Base-by-base conservation (phyloP, 1,140 invertebrate species). In the Dendrolimus punctatus region DNA sequence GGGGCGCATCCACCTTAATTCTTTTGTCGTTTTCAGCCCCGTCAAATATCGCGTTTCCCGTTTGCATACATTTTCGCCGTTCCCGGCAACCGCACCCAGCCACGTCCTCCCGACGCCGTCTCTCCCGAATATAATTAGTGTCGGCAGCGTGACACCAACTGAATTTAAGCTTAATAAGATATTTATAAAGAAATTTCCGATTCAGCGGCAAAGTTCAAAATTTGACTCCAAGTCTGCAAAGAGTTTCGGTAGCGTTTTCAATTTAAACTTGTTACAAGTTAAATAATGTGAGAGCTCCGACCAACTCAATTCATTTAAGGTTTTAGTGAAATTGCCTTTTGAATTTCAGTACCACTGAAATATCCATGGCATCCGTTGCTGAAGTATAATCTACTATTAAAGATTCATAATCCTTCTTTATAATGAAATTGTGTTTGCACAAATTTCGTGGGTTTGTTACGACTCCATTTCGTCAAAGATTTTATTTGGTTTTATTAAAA, bases 181-280 rank as follows among this genome's bases (percentile, higher is more conserved):
- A 86, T 86, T 86, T 86, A 86, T 86, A 83, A 83, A 84, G 82
- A 81, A 82, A 81, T 84, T 80, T 86, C 80, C 76, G 70, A 86
- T 85, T 85, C 82, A 84, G 73, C 75, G 67, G 76, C 79, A 81
- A 84, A 86, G 79, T 86, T 84, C 79, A 84, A 78, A 84, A 81
- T 84, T 86, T 80, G 78, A 82, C 71, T 80, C 71, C 65, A 70
- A 73, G 73, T 77, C 68, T 68, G 73, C 73, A 82, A 82, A 81
- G 83, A 86, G 83, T 86, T 23, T 85, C 58, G 68, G 68, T 78
- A 65, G 71, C 79, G 70, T 85, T 84, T 82, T 82, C 80, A 85
- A 84, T 85, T 85, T 84, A 85, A 85, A 84, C 72, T 85, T 85
- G 69, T 72, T 73, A 67, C 75, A 82, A 85, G 79, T 85, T 84